phyloP scores from a whole-genome alignment of 1,140 invertebrate species.

The Hyles euphorbiae region DNA sequence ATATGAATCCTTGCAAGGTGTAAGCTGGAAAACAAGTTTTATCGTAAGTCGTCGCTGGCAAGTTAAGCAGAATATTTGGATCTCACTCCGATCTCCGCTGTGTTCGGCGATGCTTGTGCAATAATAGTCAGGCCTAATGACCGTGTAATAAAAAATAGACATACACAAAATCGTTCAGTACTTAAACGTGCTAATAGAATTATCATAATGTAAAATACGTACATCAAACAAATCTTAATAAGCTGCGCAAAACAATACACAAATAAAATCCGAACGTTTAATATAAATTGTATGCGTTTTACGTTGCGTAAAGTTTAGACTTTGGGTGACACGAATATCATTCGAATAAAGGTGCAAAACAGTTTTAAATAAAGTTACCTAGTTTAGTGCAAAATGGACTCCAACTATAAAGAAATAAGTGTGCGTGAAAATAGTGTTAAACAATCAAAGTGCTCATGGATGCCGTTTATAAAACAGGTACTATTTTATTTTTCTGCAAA shows the following conservation, averaged over 20 bases:
- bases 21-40: constrained; percentile 9
- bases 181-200: constrained; percentile 2
- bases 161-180: neutral
- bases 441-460: constrained; percentile 7
- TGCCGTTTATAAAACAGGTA: constrained; percentile 11
- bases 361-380: neutral
- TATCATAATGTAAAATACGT: constrained; percentile 8
- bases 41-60: neutral
- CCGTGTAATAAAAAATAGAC: neutral
- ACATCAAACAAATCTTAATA: constrained; percentile 1
- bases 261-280: constrained; percentile 5
- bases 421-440: constrained; percentile 3
- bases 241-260: neutral
- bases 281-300: neutral
- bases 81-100: constrained; percentile 4
- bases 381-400: constrained; percentile 7
- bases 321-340: neutral
- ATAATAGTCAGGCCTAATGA: neutral
- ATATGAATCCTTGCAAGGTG: constrained; percentile 2
- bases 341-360: neutral
- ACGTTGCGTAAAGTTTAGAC: too few species aligned
- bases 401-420: constrained; percentile 9
- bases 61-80: constrained; percentile 8
- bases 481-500: too few species aligned
- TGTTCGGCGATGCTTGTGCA: constrained; percentile 5